Evolutionary conservation across 2,888 invertebrate genomes (phyloP), one percentile per base, ranked within the genome.

Genomic region (Scaptomyza parva): DNA sequence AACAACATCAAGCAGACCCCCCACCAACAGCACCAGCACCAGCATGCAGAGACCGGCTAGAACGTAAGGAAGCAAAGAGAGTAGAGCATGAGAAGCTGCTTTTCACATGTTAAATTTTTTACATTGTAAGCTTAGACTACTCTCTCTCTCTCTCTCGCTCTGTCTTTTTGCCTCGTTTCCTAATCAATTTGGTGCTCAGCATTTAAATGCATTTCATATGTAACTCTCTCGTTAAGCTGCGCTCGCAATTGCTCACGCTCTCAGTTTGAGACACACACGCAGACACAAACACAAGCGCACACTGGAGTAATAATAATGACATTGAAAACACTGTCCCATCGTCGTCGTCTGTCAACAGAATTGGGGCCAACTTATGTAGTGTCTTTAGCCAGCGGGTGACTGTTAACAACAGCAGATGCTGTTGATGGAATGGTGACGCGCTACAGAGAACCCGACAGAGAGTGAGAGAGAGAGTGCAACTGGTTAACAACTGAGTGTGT

Each of bases 321-420:
- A 87, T 82, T 82, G 81, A 82, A 82, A 85, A 80, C 69, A 58
- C 47, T 59, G 65, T 50, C 41, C 57, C 61, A 55, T 53, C 28
- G 65, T 57, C 43, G 61, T 59, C 41, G 74, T 71, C 75, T 80
- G 84, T 86, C 84, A 86, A 79, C 86, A 83, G 70, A 58, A 70
- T 78, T 61, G 70, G 67, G 76, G 70, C 66, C 64, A 70, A 70
- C 65, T 43, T 48, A 47, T 52, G 55, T 40, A 54, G 57, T 58
- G 53, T 47, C 35, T 22, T 28, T 43, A 14, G 62, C 67, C 76
- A 62, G 59, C 62, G 77, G 68, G 83, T 66, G 53, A 58, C 68
- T 85, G 82, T 71, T 85, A 82, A 70, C 59, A 63, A 45, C 59
- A 64, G 63, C 50, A 48, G 75, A 80, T 68, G 86, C 70, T 80